A percentile compares a stretch with the other conserved stretches of the same genome.
Evolutionary conservation across 2,113 vertebrate species (phyloP).

Genomic region (Gymnogyps californianus): DNA sequence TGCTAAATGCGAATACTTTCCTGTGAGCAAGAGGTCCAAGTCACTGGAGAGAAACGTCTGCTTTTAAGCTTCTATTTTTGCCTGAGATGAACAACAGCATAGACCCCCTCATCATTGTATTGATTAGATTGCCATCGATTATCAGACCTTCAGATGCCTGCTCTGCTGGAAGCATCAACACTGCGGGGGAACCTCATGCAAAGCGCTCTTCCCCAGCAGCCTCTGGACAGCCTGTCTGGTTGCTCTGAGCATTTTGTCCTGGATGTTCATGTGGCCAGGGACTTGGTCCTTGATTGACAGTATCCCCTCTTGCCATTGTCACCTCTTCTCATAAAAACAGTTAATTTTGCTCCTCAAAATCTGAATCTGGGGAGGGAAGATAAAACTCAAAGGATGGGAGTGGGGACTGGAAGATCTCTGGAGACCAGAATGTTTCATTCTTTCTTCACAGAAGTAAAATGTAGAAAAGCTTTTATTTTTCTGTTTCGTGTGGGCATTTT

Average conservation of each 20-base stretch:
- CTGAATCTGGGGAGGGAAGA: background rate
- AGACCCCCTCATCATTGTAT: background rate
- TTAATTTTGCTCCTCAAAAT: background rate
- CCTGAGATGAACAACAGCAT: background rate
- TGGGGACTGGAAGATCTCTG: background rate
- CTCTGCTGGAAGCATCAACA: background rate
- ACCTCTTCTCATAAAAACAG: background rate
- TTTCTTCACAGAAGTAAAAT: background rate
- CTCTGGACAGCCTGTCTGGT: background rate
- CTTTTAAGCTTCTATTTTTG: background rate
- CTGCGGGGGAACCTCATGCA: background rate
- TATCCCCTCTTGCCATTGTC: background rate
- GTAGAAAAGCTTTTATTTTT: conserved; percentile 6
- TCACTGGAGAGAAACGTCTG: background rate
- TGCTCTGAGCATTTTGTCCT: background rate
- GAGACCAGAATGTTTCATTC: background rate
- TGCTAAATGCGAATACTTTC: background rate
- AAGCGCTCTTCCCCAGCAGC: background rate
- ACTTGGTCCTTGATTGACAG: background rate
- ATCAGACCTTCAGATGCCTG: background rate
- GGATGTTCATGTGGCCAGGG: background rate
- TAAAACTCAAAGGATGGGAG: background rate
- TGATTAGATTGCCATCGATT: background rate
- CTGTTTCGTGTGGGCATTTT: conserved; percentile 8
- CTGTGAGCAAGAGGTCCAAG: background rate